Percentiles rank a stretch among this genome's conserved stretches.
phyloP scores from a whole-genome alignment of 2,888 invertebrate species.

The Euzetes globulus region DNA sequence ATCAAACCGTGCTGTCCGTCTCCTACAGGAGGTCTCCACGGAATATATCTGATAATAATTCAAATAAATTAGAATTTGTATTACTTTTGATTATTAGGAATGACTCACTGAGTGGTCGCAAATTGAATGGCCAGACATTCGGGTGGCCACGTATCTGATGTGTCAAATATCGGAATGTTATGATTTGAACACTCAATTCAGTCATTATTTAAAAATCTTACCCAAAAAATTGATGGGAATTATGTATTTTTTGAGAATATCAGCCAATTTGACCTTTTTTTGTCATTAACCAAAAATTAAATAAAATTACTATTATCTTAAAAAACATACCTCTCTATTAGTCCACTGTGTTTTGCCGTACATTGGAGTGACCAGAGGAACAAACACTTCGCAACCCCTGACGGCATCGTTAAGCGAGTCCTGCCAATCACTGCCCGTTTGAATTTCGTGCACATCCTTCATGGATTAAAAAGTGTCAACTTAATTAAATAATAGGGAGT shows the following conservation, averaged over 20 bases:
- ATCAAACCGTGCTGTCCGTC: no score
- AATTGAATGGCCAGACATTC: conserved; percentile 49
- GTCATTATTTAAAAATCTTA: neutral
- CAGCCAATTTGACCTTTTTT: conserved; percentile 47
- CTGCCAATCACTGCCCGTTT: conserved; percentile 48
- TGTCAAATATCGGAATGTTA: no score
- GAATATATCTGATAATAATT: no score
- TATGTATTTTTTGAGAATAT: conserved; percentile 48
- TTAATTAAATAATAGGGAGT: neutral
- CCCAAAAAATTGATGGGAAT: conserved; percentile 47
- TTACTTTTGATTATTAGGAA: neutral
- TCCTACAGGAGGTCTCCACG: no score
- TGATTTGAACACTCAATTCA: no score
- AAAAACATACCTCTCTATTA: conserved; percentile 46
- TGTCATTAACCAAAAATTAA: conserved; percentile 1
- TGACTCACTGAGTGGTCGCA: conserved; percentile 46
- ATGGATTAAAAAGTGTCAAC: neutral
- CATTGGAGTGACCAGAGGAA: conserved; percentile 47
- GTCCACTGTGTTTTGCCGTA: conserved; percentile 50
- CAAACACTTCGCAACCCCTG: conserved; percentile 47
- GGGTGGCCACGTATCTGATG: conserved; percentile 46
- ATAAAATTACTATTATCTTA: neutral
- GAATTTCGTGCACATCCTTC: conserved; percentile 49
- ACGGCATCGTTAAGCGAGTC: conserved; percentile 49
- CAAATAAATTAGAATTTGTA: neutral